Evolutionary conservation across 2,113 vertebrate genomes (phyloP).

Genomic region (Progne subis): DNA sequence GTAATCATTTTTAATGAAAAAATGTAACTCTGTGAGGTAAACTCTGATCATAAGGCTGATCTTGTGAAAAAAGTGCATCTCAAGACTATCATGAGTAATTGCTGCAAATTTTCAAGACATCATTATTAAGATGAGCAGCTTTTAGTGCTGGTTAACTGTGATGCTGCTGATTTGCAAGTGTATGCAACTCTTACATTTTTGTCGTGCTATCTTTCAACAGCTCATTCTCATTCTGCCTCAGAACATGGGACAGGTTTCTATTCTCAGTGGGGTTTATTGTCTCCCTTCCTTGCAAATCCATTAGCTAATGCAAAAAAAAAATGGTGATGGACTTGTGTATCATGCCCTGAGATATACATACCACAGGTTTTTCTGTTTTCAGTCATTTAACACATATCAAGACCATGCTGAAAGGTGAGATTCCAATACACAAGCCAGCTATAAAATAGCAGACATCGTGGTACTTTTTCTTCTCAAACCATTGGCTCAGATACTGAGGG

Average conservation of each 20-base stretch:
- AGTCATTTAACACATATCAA: neutral
- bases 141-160: neutral
- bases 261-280: neutral
- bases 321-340: neutral
- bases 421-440: neutral
- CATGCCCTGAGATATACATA: neutral
- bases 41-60: neutral
- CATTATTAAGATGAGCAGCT: neutral
- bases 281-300: neutral
- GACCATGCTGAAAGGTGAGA: neutral
- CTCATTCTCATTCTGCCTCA: neutral
- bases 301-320: neutral
- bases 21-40: neutral
- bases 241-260: neutral
- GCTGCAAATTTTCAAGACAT: neutral
- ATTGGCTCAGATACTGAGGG: neutral
- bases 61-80: slow-evolving; percentile 1
- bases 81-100: slow-evolving; percentile 17
- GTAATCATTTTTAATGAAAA: slow-evolving; percentile 39
- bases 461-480: neutral
- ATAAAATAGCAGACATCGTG: neutral
- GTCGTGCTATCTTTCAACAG: neutral
- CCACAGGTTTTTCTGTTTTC: neutral
- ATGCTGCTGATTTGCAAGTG: neutral
- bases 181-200: neutral